Percentiles rank a stretch among this genome's conserved stretches.
Evolutionary conservation across 2,797 vertebrate genomes (phyloP).

Genomic region (Urosaurus nigricauda): DNA sequence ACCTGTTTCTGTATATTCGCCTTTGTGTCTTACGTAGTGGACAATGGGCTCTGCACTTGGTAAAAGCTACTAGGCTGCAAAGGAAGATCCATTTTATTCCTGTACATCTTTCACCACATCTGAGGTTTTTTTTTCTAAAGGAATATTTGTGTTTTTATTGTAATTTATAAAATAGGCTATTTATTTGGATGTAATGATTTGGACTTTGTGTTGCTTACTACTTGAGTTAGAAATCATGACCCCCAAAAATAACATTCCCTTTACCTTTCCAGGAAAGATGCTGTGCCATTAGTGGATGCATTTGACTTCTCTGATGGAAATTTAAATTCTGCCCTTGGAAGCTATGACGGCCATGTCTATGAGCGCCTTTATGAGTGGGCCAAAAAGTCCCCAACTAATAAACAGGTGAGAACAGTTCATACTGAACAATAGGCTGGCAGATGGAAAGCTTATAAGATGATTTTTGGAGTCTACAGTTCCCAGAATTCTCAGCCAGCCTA

Average conservation of each 20-base stretch:
- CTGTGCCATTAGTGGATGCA: constrained; percentile 82
- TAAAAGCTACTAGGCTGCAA: not conserved
- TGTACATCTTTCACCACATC: not conserved
- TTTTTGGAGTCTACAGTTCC: too few relatives aligned
- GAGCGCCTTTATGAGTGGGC: constrained; percentile 81
- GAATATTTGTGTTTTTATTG: not conserved
- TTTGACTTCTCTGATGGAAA: constrained; percentile 81
- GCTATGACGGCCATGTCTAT: constrained; percentile 80
- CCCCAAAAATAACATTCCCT: not conserved
- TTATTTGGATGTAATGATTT: not conserved
- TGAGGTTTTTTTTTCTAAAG: not conserved
- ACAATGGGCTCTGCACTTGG: not conserved
- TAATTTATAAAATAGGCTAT: not conserved
- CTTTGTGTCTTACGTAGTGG: not conserved
- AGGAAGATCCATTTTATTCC: too few relatives aligned
- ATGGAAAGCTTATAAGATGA: too few relatives aligned
- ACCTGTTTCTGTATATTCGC: too few relatives aligned
- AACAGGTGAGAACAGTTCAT: constrained; percentile 70
- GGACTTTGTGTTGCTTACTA: not conserved
- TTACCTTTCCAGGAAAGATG: constrained; percentile 77
- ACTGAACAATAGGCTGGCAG: not conserved
- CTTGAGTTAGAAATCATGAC: not conserved
- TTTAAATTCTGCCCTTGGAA: constrained; percentile 81
- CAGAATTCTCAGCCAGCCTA: too few relatives aligned
- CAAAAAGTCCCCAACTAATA: constrained; percentile 78